Evolutionary conservation across 2,113 vertebrate genomes (phyloP).

Genomic region (Microcebus griseorufus): DNA sequence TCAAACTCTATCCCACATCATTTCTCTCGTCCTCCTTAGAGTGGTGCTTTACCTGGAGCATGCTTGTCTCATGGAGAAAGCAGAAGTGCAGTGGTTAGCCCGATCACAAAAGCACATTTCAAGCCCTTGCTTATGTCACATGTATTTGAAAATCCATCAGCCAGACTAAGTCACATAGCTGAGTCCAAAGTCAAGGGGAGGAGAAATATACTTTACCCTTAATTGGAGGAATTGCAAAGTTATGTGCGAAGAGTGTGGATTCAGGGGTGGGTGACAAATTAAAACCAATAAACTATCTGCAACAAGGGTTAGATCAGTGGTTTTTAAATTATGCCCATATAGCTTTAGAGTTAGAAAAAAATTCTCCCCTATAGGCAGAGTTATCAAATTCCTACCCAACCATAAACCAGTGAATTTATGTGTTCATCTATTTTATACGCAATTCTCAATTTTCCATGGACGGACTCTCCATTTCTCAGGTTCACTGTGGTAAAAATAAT

Average conservation of each 20-base stretch:
- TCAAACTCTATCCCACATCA: not conserved
- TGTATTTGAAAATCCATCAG: not conserved
- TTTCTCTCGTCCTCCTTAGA: not conserved
- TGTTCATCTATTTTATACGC: not conserved
- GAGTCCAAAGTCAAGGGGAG: not conserved
- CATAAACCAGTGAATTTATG: not conserved
- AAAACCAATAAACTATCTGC: not conserved
- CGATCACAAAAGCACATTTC: not conserved
- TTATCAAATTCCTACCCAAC: not conserved
- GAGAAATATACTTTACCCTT: not conserved
- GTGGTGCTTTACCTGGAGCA: not conserved
- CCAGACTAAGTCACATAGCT: not conserved
- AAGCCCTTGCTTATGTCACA: not conserved
- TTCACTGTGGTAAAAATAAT: not conserved
- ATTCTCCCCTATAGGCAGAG: not conserved
- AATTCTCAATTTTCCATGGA: not conserved
- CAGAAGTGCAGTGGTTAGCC: not conserved
- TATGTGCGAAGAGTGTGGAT: not conserved
- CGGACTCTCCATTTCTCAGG: not conserved
- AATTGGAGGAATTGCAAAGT: not conserved
- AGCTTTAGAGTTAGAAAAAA: not conserved
- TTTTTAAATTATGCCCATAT: not conserved
- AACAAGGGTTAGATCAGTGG: not conserved
- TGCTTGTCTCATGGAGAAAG: not conserved
- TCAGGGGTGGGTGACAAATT: not conserved